Base-by-base conservation (phyloP, 2,797 vertebrate species). In the Trichosurus vulpecula region DNA sequence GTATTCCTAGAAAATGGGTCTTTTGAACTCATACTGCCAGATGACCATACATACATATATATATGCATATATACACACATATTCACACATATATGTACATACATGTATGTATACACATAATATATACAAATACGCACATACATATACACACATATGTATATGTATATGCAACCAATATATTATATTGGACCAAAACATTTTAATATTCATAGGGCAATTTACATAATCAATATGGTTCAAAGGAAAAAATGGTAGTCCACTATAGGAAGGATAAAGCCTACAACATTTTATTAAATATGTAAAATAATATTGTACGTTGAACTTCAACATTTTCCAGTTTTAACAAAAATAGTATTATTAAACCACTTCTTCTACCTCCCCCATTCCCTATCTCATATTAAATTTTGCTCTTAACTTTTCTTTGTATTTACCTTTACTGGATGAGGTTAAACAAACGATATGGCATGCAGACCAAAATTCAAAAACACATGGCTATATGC, bases 1-100 rank as follows among this genome's bases (percentile, higher is more conserved):
- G 96, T 98, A 98, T 95, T 98, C 96, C 97, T 93, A 96, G 97
- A 98, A 97, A 97, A 97, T 55, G 93, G 96, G 91, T 92, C 93
- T 93, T 95, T 41, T 94, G 96, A 96, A 95, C 93, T 94, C 90
- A 90, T 92, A 93, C 22, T 87, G 47, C 91, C 92, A 96, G 55
- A 96, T 55, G 47, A 53, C 89, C 41, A 27, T 93, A 41, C 41
- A n/a, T 66, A 66, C n/a, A 35, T 35, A 35, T 4, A 66, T 13
- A 35, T 14, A 41, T 94, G 61, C 35, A 91, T 57, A 57, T 74
- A 47, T 54, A 54, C 11, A 54, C 11, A 25, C 25, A 56, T 25
- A 27, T 8, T 54, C 22, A 6, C 25, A 27, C 5, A 8, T 27
- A 25, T 22, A 27, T 56, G 55, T 56, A 6, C 6, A 27, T 25